Evolutionary conservation across 1,140 invertebrate species (phyloP), one percentile per base, ranked within the genome.

Genomic region (Myzus persicae): DNA sequence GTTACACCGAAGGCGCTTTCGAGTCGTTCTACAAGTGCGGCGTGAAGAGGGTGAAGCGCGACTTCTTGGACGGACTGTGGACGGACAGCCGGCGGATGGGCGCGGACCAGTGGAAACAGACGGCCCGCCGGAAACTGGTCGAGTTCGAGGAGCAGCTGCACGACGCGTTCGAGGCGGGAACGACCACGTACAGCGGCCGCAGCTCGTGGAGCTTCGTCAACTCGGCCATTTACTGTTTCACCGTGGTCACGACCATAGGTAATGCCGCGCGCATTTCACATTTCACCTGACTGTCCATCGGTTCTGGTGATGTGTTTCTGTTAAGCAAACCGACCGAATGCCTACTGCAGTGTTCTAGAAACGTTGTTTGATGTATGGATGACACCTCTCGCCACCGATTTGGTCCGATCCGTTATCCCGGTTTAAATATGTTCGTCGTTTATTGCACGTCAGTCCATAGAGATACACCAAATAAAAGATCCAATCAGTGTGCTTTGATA

Each of bases 161-260:
- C 94, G 96, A 96, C 9, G 97, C 98, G 20, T 97, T 97, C 94
- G 97, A 98, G 94, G 96, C 97, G 18, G 98, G 97, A 0, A 96
- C 98, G 26, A 96, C 96, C 40, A 96, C 96, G 1, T 98, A 98
- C 94, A 98, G 97, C 85, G 98, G 98, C 9, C 97, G 97, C 94
- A 97, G 96, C 94, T 97, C 97, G 24, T 99, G 99, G 98, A 98
- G 97, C 94, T 99, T 99, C 95, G 96, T 98, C 95, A 99, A 99
- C 95, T 97, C 98, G 1, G 96, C 99, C 93, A 97, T 99, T 93
- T 99, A 98, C 95, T 98, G 98, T 95, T 96, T 98, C 94, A 99
- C 98, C 91, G 96, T 99, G 94, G 96, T 99, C 94, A 98, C 98
- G 31, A 99, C 98, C 40, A 99, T 99, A 95, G 98, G 98, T 99